phyloP scores from a whole-genome alignment of 2,113 vertebrate species.

The Thermophis baileyi region DNA sequence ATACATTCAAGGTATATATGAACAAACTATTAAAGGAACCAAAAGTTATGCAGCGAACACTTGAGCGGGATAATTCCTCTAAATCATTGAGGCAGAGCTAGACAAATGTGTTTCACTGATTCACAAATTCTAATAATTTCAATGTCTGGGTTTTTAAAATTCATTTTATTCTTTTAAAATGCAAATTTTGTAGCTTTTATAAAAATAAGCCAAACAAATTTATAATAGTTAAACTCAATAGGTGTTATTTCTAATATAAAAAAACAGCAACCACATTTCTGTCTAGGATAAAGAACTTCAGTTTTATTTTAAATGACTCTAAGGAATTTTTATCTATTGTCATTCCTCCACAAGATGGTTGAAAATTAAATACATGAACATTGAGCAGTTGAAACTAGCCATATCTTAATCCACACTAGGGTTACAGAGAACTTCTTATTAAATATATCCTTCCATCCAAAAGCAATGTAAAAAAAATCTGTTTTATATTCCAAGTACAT shows the following conservation, averaged over 20 bases:
- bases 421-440: background rate
- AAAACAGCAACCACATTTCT: background rate
- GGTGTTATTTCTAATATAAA: background rate
- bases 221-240: background rate
- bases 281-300: background rate
- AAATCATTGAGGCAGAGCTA: background rate
- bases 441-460: background rate
- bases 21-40: background rate
- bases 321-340: background rate
- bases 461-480: background rate
- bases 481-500: background rate
- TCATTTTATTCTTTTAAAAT: background rate
- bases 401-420: background rate
- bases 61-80: background rate
- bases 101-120: background rate
- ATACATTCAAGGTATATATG: background rate
- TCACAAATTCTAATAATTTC: background rate
- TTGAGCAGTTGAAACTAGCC: background rate
- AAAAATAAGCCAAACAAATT: background rate
- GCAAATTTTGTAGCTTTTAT: background rate
- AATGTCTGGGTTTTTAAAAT: background rate
- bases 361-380: background rate
- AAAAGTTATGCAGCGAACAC: background rate
- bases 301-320: background rate
- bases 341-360: background rate